phyloP scores from a whole-genome alignment of 2,113 vertebrate species.

The Sceloporus undulatus region DNA sequence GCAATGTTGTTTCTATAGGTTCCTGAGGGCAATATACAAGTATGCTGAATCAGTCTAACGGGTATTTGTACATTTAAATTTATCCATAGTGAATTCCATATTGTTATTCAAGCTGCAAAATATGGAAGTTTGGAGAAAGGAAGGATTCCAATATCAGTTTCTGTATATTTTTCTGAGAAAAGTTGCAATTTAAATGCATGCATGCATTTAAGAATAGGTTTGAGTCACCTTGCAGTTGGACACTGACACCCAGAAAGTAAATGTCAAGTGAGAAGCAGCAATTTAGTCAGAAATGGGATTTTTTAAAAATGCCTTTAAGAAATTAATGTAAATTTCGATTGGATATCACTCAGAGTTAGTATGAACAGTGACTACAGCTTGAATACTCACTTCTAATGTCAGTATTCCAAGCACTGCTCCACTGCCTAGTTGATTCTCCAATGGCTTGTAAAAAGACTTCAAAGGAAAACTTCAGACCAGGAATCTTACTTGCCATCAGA shows the following conservation, averaged over 20 bases:
- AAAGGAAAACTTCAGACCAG: conserved; percentile 66
- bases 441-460: conserved; percentile 62
- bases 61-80: background rate
- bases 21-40: background rate
- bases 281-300: background rate
- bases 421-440: conserved; percentile 47
- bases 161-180: background rate
- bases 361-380: background rate
- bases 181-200: background rate
- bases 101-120: background rate
- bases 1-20: conserved; percentile 6
- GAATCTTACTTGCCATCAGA: conserved; percentile 60
- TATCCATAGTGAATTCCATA: too few species aligned
- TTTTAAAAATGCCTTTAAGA: background rate
- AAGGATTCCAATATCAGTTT: background rate
- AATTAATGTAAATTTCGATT: background rate
- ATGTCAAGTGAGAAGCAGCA: background rate
- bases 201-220: background rate
- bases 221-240: background rate
- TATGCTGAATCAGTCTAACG: background rate
- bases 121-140: background rate
- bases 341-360: conserved; percentile 20
- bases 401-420: conserved; percentile 35
- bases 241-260: background rate
- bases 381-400: conserved; percentile 37